phyloP scores from a whole-genome alignment of 2,888 invertebrate genomes.

The Eupithecia pulchellata region DNA sequence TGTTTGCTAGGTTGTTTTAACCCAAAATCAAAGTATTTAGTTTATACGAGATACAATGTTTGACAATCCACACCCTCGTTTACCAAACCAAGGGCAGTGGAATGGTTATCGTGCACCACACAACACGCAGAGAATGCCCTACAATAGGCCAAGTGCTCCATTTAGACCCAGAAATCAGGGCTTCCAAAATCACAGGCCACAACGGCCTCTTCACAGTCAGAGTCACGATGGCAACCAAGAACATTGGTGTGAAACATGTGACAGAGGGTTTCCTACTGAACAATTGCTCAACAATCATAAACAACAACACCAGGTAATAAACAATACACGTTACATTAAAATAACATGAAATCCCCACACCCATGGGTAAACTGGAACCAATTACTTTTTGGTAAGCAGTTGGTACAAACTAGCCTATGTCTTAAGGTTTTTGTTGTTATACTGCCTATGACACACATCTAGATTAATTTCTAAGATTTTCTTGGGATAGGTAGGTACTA shows the following conservation, averaged over 20 bases:
- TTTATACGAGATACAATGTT: conserved; percentile 39
- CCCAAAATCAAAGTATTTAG: background rate
- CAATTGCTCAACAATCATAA: conserved; percentile 88
- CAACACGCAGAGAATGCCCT: conserved; percentile 49
- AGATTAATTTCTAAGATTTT: too few relatives aligned
- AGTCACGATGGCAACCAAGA: conserved; percentile 51
- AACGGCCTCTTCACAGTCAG: background rate
- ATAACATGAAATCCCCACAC: background rate
- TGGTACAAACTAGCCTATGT: too few relatives aligned
- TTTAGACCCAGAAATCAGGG: conserved; percentile 38
- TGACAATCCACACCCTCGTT: conserved; percentile 39
- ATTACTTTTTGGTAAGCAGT: background rate
- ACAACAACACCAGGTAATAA: conserved; percentile 87
- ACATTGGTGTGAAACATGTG: conserved; percentile 92
- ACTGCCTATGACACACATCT: too few relatives aligned
- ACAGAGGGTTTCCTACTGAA: conserved; percentile 88
- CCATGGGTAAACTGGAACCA: background rate
- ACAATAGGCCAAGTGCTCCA: conserved; percentile 36
- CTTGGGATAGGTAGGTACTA: too few relatives aligned
- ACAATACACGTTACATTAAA: background rate
- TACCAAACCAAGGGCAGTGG: conserved; percentile 42
- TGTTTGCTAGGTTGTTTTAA: background rate
- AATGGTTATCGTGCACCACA: conserved; percentile 36
- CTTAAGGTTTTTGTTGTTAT: too few relatives aligned
- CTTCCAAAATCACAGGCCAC: conserved; percentile 36